A percentile compares a stretch with the other conserved stretches of the same genome.
Conservation (phyloP, 2,888 invertebrate species). For the Diogma glabrata region DNA sequence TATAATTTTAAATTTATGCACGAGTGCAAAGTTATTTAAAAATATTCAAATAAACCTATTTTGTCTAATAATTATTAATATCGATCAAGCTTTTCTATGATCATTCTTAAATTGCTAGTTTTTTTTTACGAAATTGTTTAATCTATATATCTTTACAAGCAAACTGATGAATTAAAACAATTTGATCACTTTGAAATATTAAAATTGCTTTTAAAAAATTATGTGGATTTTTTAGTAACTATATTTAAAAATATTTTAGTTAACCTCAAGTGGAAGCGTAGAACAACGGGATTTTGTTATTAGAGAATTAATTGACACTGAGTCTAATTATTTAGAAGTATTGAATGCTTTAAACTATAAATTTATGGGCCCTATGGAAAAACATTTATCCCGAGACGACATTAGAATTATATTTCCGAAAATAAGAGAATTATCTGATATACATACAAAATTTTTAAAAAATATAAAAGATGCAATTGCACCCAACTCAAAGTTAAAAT, state of each 20-base stretch:
- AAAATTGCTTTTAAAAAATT: slow-evolving; percentile 8
- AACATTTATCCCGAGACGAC: slow-evolving; percentile 61
- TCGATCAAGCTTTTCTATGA: too few species aligned
- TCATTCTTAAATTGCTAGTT: too few species aligned
- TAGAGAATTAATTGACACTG: slow-evolving; percentile 90
- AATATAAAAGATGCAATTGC: slow-evolving; percentile 66
- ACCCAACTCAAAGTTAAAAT: slow-evolving; percentile 40
- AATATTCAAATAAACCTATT: too few species aligned
- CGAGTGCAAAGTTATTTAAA: too few species aligned
- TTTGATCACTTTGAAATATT: too few species aligned
- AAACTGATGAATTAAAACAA: too few species aligned
- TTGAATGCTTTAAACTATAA: slow-evolving; percentile 69
- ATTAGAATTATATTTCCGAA: slow-evolving; percentile 75
- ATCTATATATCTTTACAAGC: too few species aligned
- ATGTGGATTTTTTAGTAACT: too few species aligned
- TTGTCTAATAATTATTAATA: too few species aligned
- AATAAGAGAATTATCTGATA: slow-evolving; percentile 79
- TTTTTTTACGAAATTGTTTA: too few species aligned
- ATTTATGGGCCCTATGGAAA: slow-evolving; percentile 66
- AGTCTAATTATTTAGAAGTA: slow-evolving; percentile 92
- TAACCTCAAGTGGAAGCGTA: slow-evolving; percentile 45
- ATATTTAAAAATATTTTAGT: too few species aligned
- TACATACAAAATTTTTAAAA: slow-evolving; percentile 72
- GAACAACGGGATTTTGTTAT: slow-evolving; percentile 91
- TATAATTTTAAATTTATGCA: too few species aligned